These are phyloP conservation scores for Scaptomyza cyrtandrae DNA, from an alignment of 2,888 invertebrate genomes.

Conservation along the genomic window DNA sequence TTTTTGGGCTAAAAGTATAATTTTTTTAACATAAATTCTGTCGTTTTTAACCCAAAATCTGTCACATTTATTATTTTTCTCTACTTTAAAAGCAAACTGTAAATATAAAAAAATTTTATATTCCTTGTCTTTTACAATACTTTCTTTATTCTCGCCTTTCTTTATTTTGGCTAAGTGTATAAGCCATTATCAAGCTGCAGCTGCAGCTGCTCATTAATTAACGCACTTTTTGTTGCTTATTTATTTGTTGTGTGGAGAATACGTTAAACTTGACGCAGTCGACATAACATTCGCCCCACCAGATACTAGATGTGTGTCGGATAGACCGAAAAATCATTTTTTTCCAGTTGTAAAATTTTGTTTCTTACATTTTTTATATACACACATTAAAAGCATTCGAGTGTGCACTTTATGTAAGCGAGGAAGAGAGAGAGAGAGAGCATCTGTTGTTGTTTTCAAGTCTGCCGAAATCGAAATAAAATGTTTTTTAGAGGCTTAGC, in stretches of 20 bases:
- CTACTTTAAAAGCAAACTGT: too few relatives aligned
- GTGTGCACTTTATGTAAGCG: slow-evolving; percentile 51
- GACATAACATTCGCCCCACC: neutral
- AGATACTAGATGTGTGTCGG: neutral
- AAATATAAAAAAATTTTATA: too few relatives aligned
- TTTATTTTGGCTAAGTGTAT: neutral
- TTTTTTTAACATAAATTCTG: too few relatives aligned
- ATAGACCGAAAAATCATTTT: slow-evolving; percentile 9
- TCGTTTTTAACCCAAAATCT: too few relatives aligned
- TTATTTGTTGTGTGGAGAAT: neutral
- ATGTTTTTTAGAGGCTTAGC: neutral
- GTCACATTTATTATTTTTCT: too few relatives aligned
- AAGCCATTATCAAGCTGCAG: neutral
- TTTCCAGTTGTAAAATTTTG: neutral
- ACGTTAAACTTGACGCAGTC: neutral
- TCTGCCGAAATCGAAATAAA: slow-evolving; percentile 31
- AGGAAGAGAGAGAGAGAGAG: slow-evolving; percentile 30
- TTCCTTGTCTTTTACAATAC: too few relatives aligned
- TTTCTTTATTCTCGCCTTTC: too few relatives aligned
- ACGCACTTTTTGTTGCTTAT: neutral
- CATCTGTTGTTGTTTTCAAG: slow-evolving; percentile 39
- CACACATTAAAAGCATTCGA: slow-evolving; percentile 31
- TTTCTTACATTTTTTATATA: slow-evolving; percentile 21
- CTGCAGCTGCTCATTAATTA: slow-evolving; percentile 17
- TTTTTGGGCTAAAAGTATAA: too few relatives aligned